A percentile compares a stretch with the other conserved stretches of the same genome.
These are phyloP conservation scores for Cheilosia vulpina DNA, from an alignment of 2,888 invertebrate species.

Conservation along the genomic window DNA sequence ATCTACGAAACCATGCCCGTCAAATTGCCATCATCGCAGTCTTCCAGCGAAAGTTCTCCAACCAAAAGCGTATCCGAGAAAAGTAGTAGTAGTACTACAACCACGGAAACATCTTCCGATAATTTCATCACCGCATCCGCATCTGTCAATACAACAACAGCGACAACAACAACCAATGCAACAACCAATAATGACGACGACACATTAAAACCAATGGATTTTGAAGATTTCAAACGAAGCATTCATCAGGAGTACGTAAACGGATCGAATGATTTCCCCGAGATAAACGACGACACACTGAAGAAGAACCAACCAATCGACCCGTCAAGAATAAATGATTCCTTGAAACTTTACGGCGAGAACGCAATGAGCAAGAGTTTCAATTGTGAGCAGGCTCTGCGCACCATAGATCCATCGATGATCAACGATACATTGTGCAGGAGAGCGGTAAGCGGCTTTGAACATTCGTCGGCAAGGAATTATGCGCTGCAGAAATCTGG, in stretches of 20 bases:
- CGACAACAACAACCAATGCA: slow-evolving; percentile 79
- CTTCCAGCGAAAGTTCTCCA: slow-evolving; percentile 81
- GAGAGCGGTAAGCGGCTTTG: slow-evolving; percentile 77
- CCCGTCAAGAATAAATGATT: slow-evolving; percentile 84
- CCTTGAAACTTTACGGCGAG: slow-evolving; percentile 83
- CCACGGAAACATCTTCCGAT: slow-evolving; percentile 79
- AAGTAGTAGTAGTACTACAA: slow-evolving; percentile 76
- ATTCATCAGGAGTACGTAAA: slow-evolving; percentile 83
- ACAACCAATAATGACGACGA: slow-evolving; percentile 80
- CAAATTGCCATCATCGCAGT: slow-evolving; percentile 85
- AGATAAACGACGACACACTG: slow-evolving; percentile 82
- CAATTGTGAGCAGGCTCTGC: slow-evolving; percentile 82
- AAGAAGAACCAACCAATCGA: slow-evolving; percentile 84
- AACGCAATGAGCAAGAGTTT: slow-evolving; percentile 84
- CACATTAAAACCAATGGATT: slow-evolving; percentile 83
- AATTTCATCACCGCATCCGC: slow-evolving; percentile 81
- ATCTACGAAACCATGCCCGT: slow-evolving; percentile 89
- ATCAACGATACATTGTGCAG: slow-evolving; percentile 81
- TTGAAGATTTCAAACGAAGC: slow-evolving; percentile 83
- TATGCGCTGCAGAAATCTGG: slow-evolving; percentile 83
- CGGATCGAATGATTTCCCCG: slow-evolving; percentile 82
- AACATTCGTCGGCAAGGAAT: slow-evolving; percentile 78
- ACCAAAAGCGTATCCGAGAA: slow-evolving; percentile 79
- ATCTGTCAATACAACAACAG: slow-evolving; percentile 79
- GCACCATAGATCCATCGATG: slow-evolving; percentile 81